These are phyloP conservation scores for Ylistrum balloti DNA, from an alignment of 1,140 invertebrate species.

Conservation along the genomic window DNA sequence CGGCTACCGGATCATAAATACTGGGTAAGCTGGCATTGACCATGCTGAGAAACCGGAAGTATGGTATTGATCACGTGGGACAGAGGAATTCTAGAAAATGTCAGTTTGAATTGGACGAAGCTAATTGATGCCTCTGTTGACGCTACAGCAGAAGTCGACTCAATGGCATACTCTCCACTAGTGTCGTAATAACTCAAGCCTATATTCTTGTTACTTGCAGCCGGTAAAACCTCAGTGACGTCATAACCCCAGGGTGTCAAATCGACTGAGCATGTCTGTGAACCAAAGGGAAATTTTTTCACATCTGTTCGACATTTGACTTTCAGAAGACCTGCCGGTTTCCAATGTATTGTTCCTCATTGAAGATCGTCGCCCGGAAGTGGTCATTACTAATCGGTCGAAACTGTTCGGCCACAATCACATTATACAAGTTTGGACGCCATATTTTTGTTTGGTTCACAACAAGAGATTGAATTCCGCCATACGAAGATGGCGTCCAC, in stretches of 20 bases:
- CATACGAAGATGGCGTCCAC: conserved; percentile 45
- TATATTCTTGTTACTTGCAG: background rate
- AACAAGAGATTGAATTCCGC: background rate
- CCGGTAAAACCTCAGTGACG: background rate
- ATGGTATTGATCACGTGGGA: conserved; percentile 64
- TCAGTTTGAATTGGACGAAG: conserved; percentile 63
- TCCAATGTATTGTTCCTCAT: background rate
- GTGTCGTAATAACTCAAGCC: background rate
- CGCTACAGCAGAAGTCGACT: background rate
- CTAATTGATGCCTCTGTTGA: background rate
- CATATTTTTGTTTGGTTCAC: background rate
- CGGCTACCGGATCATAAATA: conserved; percentile 60
- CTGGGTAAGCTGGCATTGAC: conserved; percentile 59
- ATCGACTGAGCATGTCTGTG: background rate
- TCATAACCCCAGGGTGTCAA: conserved; percentile 15
- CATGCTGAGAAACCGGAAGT: conserved; percentile 64
- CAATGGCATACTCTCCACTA: background rate
- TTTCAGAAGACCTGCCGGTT: conserved; percentile 18
- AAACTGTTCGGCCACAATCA: background rate
- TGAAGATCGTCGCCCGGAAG: background rate
- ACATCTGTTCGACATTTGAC: conserved; percentile 41
- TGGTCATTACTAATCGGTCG: background rate
- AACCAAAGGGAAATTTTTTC: conserved; percentile 41
- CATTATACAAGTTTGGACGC: background rate
- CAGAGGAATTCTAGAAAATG: conserved; percentile 58